A percentile compares a stretch with the other conserved stretches of the same genome.
Conservation (phyloP, 1,140 invertebrate genomes). For the Drosophila sp. region DNA sequence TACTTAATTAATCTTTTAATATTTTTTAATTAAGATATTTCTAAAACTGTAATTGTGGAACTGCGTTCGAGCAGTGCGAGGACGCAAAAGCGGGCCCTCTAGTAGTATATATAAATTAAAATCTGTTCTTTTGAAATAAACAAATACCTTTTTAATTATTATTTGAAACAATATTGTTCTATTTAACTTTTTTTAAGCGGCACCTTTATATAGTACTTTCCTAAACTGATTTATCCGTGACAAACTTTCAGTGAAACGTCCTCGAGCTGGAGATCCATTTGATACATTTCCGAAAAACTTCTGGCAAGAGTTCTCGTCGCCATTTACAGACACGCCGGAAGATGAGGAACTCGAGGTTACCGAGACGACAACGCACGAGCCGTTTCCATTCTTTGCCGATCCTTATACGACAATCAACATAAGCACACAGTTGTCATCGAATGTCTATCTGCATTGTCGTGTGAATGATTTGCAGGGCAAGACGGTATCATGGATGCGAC, state of each 20-base stretch:
- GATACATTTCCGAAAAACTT: constrained; percentile 86
- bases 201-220: too few relatives aligned
- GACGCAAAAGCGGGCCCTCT: too few relatives aligned
- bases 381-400: constrained; percentile 88
- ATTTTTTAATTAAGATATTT: too few relatives aligned
- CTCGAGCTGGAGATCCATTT: constrained; percentile 83
- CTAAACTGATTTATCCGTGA: background rate
- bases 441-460: constrained; percentile 89
- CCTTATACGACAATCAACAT: constrained; percentile 87
- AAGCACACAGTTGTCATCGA: constrained; percentile 88
- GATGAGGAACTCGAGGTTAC: constrained; percentile 81
- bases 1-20: too few relatives aligned
- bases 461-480: constrained; percentile 90
- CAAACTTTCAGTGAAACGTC: constrained; percentile 71
- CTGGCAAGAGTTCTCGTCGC: constrained; percentile 87
- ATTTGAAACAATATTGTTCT: too few relatives aligned
- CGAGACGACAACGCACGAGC: constrained; percentile 86
- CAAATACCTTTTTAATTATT: too few relatives aligned
- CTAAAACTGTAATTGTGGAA: too few relatives aligned
- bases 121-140: too few relatives aligned
- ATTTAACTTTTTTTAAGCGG: too few relatives aligned
- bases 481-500: constrained; percentile 92
- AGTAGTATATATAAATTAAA: too few relatives aligned
- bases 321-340: constrained; percentile 86
- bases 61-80: too few relatives aligned